These are phyloP conservation scores for Capitulum mitella DNA, from an alignment of 2,888 invertebrate species.

Conservation along the genomic window DNA sequence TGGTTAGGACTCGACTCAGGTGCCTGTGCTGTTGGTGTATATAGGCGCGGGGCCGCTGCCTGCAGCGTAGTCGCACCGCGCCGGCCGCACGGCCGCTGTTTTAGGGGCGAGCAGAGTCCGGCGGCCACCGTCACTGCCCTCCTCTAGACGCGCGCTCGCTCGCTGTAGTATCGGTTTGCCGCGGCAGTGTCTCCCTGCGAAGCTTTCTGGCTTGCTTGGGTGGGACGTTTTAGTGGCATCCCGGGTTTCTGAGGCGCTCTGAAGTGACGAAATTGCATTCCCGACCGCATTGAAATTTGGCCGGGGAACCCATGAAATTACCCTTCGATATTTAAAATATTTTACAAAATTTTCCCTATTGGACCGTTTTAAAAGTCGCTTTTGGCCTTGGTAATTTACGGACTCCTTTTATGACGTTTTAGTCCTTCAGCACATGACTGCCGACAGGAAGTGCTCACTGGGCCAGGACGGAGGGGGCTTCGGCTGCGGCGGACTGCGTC, in stretches of 20 bases:
- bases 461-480: too few relatives aligned
- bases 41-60: not conserved
- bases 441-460: not conserved
- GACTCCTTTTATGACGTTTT: not conserved
- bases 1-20: not conserved
- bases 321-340: not conserved
- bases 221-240: not conserved
- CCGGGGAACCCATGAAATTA: not conserved
- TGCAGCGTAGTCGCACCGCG: not conserved
- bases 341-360: too few relatives aligned
- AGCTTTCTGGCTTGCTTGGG: not conserved
- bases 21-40: conserved; percentile 16
- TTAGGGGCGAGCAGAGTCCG: conserved; percentile 22
- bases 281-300: not conserved
- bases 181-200: not conserved
- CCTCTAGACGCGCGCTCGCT: conserved; percentile 63
- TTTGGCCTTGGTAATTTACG: not conserved
- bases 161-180: not conserved
- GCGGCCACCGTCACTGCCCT: conserved; percentile 85
- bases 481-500: too few relatives aligned
- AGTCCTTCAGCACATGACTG: not conserved
- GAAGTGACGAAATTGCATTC: not conserved
- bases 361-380: not conserved
- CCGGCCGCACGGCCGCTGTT: not conserved
- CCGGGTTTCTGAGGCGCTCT: too few relatives aligned